Percentiles rank a stretch among this genome's conserved stretches.
These are phyloP conservation scores for Vidua chalybeata DNA, from an alignment of 2,113 vertebrate species.

Conservation along the genomic window DNA sequence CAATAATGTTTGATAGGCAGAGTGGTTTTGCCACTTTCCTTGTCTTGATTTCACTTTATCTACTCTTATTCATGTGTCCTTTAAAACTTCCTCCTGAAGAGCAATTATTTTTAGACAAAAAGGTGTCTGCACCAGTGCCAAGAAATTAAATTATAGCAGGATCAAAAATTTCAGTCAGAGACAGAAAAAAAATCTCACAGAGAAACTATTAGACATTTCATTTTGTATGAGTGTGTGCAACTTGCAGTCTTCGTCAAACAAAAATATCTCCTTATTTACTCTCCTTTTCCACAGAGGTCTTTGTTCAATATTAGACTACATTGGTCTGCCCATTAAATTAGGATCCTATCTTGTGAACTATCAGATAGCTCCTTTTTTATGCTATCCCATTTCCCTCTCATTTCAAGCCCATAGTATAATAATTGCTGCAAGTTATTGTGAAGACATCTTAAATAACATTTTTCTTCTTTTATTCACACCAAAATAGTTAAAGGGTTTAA, in stretches of 20 bases:
- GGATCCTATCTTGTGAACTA: background rate
- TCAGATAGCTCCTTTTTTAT: background rate
- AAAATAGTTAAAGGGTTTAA: background rate
- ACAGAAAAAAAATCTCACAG: background rate
- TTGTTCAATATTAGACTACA: background rate
- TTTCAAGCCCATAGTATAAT: background rate
- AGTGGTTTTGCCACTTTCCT: background rate
- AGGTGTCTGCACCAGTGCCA: background rate
- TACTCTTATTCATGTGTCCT: background rate
- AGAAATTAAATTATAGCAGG: background rate
- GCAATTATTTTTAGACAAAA: background rate
- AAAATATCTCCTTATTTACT: background rate
- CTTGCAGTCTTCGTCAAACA: background rate
- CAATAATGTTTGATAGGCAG: background rate
- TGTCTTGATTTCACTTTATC: background rate
- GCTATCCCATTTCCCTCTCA: background rate
- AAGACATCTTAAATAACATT: background rate
- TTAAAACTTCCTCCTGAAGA: background rate
- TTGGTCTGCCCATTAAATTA: background rate
- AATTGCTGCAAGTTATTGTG: background rate
- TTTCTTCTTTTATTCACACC: background rate
- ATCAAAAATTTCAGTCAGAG: background rate
- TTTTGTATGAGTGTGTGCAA: background rate
- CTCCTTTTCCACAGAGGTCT: background rate
- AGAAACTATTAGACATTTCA: background rate